Evolutionary conservation across 2,797 vertebrate species (phyloP).

Genomic region (Enteromius afrohamiltoni): DNA sequence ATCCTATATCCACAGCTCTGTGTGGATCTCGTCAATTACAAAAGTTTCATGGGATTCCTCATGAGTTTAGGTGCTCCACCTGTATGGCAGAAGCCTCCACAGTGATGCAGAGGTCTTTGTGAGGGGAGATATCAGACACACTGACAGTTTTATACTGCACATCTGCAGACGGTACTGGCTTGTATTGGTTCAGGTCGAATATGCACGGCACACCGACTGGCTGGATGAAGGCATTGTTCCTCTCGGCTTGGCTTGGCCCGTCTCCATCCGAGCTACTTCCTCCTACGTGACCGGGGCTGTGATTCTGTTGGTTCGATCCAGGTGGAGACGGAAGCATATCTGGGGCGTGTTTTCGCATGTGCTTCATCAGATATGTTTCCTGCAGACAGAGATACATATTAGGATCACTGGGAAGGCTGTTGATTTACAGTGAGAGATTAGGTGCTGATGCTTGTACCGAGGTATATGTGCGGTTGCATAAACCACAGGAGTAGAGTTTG

Average conservation of each 20-base stretch:
- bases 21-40: conserved; percentile 54
- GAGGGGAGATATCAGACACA: conserved; percentile 80
- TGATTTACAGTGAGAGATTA: not conserved
- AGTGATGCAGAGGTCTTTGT: conserved; percentile 98
- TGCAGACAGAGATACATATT: conserved; percentile 68
- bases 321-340: conserved; percentile 80
- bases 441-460: conserved; percentile 83
- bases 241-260: conserved; percentile 76
- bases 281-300: conserved; percentile 62
- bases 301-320: conserved; percentile 72
- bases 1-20: conserved; percentile 13
- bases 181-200: conserved; percentile 96
- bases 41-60: conserved; percentile 53
- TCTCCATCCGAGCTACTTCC: conserved; percentile 71
- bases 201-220: conserved; percentile 79
- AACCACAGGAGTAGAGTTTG: conserved; percentile 96
- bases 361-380: conserved; percentile 99
- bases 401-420: conserved; percentile 37
- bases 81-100: conserved; percentile 96
- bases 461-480: conserved; percentile 96
- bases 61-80: conserved; percentile 96
- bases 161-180: conserved; percentile 83
- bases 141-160: conserved; percentile 82
- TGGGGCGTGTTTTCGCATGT: conserved; percentile 99
- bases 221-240: conserved; percentile 75